Conservation (phyloP, 2,113 vertebrate species). For the Benitochromis conjunctus region DNA sequence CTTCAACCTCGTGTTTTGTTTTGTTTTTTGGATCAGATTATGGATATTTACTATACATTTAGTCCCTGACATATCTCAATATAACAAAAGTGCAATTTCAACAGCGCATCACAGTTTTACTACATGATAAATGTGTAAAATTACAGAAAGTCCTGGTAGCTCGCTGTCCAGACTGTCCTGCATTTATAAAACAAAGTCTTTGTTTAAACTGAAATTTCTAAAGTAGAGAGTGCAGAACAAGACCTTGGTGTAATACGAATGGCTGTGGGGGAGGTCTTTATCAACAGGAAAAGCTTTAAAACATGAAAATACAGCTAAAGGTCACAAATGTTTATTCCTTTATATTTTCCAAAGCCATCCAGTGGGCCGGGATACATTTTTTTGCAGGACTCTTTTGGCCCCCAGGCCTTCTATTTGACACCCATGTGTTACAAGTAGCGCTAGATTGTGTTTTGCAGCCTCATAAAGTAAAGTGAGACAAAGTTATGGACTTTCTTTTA, state of each 20-base stretch:
- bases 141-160: background rate
- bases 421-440: background rate
- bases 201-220: background rate
- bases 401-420: background rate
- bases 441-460: too few species aligned
- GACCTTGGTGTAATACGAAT: background rate
- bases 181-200: background rate
- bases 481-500: background rate
- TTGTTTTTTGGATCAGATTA: background rate
- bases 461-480: too few species aligned
- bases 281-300: background rate
- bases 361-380: background rate
- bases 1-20: background rate
- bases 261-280: background rate
- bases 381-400: background rate
- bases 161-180: background rate
- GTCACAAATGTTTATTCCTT: background rate
- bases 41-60: background rate
- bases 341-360: background rate
- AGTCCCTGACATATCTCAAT: background rate
- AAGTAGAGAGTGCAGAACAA: background rate
- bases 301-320: background rate
- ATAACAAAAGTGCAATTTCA: too few species aligned
- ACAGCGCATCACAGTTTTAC: background rate
- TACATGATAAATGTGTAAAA: background rate